These are phyloP conservation scores for Cenopis cana DNA, from an alignment of 2,888 invertebrate species.

Conservation along the genomic window DNA sequence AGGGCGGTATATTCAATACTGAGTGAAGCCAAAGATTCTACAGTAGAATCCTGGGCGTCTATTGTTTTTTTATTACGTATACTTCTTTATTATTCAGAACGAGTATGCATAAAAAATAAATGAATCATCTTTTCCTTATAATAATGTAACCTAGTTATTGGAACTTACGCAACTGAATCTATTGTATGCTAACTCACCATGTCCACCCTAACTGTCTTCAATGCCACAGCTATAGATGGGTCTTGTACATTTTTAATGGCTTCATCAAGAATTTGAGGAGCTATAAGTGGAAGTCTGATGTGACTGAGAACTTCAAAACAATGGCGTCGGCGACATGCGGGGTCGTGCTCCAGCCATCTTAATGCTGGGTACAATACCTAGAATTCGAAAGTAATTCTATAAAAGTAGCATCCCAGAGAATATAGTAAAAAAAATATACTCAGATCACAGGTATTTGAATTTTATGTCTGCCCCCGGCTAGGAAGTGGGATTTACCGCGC, in stretches of 20 bases:
- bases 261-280: conserved; percentile 91
- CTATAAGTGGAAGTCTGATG: conserved; percentile 93
- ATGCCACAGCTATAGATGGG: conserved; percentile 91
- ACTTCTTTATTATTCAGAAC: no score
- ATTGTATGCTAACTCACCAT: conserved; percentile 75
- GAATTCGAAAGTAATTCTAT: not conserved
- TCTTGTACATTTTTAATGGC: conserved; percentile 92
- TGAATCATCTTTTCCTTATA: conserved; percentile 21
- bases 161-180: conserved; percentile 6
- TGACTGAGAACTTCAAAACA: conserved; percentile 94
- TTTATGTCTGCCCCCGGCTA: no score
- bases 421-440: no score
- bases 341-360: conserved; percentile 94
- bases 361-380: conserved; percentile 94
- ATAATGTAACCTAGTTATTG: conserved; percentile 10
- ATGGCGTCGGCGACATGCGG: conserved; percentile 90
- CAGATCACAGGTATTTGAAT: no score
- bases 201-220: conserved; percentile 92
- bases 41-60: no score
- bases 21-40: no score
- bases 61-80: no score
- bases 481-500: no score
- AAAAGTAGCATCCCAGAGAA: not conserved
- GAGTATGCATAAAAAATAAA: not conserved
- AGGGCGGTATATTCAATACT: no score